phyloP scores from a whole-genome alignment of 64 coral and sea anemone genomes.

The Montipora efflorescens region DNA sequence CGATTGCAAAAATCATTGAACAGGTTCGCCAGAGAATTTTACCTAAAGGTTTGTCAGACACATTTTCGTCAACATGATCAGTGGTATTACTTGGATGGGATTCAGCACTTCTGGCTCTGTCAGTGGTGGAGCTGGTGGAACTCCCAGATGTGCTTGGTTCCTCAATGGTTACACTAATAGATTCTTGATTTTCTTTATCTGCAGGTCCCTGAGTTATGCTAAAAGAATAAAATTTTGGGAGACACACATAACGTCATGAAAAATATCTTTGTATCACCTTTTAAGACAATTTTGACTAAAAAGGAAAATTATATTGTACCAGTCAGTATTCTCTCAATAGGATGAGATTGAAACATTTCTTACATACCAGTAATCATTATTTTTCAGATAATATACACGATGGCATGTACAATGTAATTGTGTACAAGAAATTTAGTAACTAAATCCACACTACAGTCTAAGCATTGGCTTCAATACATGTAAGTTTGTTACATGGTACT shows the following conservation, averaged over 20 bases:
- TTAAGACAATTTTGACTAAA: no score
- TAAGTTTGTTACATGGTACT: no score
- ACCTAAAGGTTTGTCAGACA: slow-evolving; percentile 22
- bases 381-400: no score
- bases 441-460: no score
- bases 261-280: background rate
- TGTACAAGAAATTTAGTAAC: no score
- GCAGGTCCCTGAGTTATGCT: background rate
- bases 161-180: no score
- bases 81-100: background rate
- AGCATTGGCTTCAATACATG: no score
- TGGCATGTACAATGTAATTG: no score
- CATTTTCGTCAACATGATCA: background rate
- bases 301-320: no score
- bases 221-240: background rate
- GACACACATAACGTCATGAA: background rate
- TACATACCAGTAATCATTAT: no score
- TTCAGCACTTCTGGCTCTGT: background rate
- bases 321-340: no score
- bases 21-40: background rate
- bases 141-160: background rate
- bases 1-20: background rate
- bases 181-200: background rate
- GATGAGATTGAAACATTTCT: no score
- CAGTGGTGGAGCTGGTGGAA: background rate